Base-by-base conservation (phyloP, 2,888 invertebrate species). In the Malthinus flaveolus region DNA sequence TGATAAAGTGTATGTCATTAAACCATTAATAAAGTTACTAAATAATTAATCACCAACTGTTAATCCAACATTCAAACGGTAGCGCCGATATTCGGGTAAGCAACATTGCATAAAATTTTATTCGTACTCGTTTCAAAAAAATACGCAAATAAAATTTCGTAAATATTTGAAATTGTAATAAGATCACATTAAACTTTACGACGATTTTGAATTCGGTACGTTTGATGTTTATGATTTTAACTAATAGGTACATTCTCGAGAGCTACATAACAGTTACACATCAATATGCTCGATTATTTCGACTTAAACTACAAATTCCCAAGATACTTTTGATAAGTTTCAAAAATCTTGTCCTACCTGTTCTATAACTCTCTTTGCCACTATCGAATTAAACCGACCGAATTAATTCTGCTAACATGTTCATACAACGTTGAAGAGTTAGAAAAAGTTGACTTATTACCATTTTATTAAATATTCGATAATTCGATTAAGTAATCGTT, bases 1-100 rank as follows among this genome's bases (percentile, higher is more conserved):
- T 64, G 63, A 63, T 62, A 65, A 60, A 65, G 64, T 61, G 61
- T 55, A 64, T 62, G 66, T 54, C 66, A 63, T 55, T 62, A 54
- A 53, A 61, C 55, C 66, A 66, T 66, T 66, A 62, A 66, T 66
- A 66, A 62, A 57, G 51, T 56, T 61, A 59, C 55, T 64, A 61
- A 53, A 57, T 55, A 61, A 66, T 66, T 66, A 64, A 66, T 66
- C 64, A 66, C 61, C 45, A 61, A 42, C 51, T 57, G 53, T 46
- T 50, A 57, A 55, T 61, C 49, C 51, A 51, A 59, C 58, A 61
- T 65, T 63, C 59, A 63, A 65, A 63, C 63, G 59, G 65, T 65
- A 64, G 65, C 65, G 65, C 61, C 59, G 63, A 42, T 42, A 23
- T 23, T 42, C 23, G 39, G 37, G 13, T 15, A 42, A 42, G 39